Evolutionary conservation across 2,888 invertebrate genomes (phyloP), one percentile per base, ranked within the genome.

Genomic region (Ptychoptera albimana): DNA sequence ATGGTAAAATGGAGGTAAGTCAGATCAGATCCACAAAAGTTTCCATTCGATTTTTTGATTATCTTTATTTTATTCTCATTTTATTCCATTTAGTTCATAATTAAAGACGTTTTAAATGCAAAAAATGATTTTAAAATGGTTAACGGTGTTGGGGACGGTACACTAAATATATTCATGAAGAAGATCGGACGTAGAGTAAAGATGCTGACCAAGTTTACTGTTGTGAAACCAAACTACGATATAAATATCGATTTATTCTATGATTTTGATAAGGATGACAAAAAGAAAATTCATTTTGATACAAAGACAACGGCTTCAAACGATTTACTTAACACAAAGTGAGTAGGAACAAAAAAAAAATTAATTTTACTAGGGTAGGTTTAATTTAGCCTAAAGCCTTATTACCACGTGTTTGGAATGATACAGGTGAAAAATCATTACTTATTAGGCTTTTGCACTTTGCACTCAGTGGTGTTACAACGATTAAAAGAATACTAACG

Each of bases 221-320:
- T 77, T 1, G 71, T 72, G 42, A 70, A 74, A 0, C 74, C 77
- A 0, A 70, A 70, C 2, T 79, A 73, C 59, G 72, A 74, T 48
- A 68, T 75, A 0, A 74, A 75, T 39, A 54, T 77, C 0, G 79
- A 75, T 39, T 43, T 87, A 4, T 74, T 69, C 52, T 74, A 82
- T 30, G 75, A 84, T 58, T 79, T 72, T 48, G 77, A 77, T 42
- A 79, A 79, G 55, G 77, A 82, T 56, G 77, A 77, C 37, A 73
- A 66, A 37, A 79, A 81, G 53, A 79, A 79, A 52, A 52, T 86
- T 4, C 71, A 73, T 46, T 53, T 84, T 35, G 72, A 73, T 31
- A 81, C 84, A 0, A 70, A 73, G 49, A 75, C 73, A 44, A 73
- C 72, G 49, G 50, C 70, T 1, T 71, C 60, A 64, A 31, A 67